These are phyloP conservation scores for Platerodrilus igneus DNA, from an alignment of 2,888 invertebrate genomes.

Conservation along the genomic window DNA sequence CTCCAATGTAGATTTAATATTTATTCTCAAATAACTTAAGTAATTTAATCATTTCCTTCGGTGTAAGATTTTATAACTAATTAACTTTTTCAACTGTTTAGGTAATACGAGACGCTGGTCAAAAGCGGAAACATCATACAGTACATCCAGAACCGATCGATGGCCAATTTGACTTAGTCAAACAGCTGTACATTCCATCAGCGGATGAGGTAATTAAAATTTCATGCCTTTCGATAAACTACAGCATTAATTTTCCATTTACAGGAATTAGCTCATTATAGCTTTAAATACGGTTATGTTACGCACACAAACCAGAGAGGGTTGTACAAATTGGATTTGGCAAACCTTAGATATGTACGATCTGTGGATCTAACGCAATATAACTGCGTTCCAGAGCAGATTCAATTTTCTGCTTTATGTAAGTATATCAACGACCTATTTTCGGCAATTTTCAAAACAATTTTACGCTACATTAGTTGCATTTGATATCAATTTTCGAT, in stretches of 20 bases:
- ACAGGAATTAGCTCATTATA: constrained; percentile 52
- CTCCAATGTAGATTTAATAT: no score
- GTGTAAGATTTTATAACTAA: no score
- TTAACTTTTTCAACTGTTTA: no score
- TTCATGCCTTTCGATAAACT: no score
- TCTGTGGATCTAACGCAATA: constrained; percentile 67
- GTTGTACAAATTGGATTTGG: constrained; percentile 67
- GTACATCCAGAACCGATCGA: constrained; percentile 71
- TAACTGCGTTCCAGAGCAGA: constrained; percentile 65
- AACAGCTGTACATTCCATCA: constrained; percentile 59
- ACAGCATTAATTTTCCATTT: constrained; percentile 26
- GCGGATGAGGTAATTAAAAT: constrained; percentile 48
- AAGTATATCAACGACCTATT: no score
- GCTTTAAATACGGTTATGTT: constrained; percentile 69
- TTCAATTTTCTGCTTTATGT: constrained; percentile 70
- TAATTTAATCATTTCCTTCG: no score
- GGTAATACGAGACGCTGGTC: constrained; percentile 68
- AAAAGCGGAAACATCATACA: constrained; percentile 66
- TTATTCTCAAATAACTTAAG: no score
- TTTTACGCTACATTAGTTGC: no score
- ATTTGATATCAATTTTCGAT: no score
- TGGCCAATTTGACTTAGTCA: constrained; percentile 69
- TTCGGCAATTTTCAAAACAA: no score
- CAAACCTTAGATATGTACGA: constrained; percentile 65
- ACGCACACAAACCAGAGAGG: constrained; percentile 68